Evolutionary conservation across 2,113 vertebrate genomes (phyloP), one percentile per base, ranked within the genome.

Genomic region (Collichthys lucidus): DNA sequence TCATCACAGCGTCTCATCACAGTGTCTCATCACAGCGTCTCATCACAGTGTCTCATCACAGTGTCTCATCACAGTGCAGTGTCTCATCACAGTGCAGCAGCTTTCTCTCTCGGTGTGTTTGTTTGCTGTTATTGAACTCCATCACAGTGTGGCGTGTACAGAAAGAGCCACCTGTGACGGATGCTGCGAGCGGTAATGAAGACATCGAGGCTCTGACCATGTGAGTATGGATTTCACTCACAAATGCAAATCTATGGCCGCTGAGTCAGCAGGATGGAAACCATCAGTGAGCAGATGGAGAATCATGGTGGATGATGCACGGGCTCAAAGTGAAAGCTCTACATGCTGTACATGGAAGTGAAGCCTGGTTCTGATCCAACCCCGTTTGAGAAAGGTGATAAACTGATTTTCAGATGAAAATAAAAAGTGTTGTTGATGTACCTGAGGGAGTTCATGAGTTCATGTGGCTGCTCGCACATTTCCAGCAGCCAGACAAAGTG

Each of bases 401-500:
- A 35, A 35, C 4, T 35, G 24, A 31, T 17, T 9, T 55, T 55
- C 11, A 55, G 10, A 1, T 55, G 22, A 24, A 11, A 12, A 22
- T 24, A n/a, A n/a, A n/a, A n/a, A n/a, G 74, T 66, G 5, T 55
- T 16, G 19, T 22, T 17, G 63, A 46, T 19, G 1, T 16, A 75
- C 57, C 2, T 52, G 24, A 44, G 74, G 67, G 26, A 26, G 26
- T 26, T 26, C 26, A 26, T 26, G 74, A 72, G 11, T 65, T 66
- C 46, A 29, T 17, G 52, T 0, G 11, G 20, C 53, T 19, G 72
- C 31, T 65, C 59, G 50, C 20, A 65, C 52, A 56, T 20, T 19
- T 4, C 16, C 72, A 76, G 29, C 73, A 61, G 47, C 19, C 52
- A 65, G 31, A 66, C 67, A 60, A 77, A 77, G 46, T 60, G 74